phyloP scores from a whole-genome alignment of 2,113 vertebrate species.

The Zosterops borbonicus region DNA sequence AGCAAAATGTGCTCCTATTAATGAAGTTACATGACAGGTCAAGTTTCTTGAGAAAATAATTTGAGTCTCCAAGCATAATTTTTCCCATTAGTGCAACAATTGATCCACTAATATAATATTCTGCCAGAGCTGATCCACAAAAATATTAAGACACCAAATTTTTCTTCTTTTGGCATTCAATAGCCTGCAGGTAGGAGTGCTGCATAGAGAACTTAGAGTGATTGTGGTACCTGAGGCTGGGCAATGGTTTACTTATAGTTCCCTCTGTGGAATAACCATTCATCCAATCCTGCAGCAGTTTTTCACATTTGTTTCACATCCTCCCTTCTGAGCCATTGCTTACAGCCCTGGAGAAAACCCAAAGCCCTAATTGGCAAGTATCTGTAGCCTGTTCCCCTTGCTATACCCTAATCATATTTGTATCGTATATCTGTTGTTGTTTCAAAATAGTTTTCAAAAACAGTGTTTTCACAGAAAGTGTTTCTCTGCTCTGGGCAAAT shows the following conservation, averaged over 20 bases:
- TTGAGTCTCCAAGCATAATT: background rate
- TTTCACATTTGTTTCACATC: background rate
- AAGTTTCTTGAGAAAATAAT: background rate
- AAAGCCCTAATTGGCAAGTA: background rate
- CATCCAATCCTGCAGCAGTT: background rate
- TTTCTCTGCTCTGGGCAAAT: background rate
- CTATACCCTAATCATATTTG: background rate
- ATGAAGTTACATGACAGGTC: accelerated
- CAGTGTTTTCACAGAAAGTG: background rate
- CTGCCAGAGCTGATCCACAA: background rate
- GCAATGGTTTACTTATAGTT: background rate
- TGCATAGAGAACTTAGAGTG: background rate
- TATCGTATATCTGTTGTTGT: background rate
- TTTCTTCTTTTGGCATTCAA: background rate
- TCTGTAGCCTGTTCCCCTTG: background rate
- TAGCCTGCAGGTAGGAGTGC: background rate
- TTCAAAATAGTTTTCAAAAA: background rate
- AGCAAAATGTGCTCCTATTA: background rate
- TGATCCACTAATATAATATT: background rate
- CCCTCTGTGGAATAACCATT: background rate
- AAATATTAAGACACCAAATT: background rate
- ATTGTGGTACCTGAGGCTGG: background rate
- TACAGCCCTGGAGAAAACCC: background rate
- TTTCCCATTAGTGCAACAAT: background rate
- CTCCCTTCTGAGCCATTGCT: background rate